phyloP scores from a whole-genome alignment of 2,113 vertebrate species.

The Ibidorhyncha struthersii region DNA sequence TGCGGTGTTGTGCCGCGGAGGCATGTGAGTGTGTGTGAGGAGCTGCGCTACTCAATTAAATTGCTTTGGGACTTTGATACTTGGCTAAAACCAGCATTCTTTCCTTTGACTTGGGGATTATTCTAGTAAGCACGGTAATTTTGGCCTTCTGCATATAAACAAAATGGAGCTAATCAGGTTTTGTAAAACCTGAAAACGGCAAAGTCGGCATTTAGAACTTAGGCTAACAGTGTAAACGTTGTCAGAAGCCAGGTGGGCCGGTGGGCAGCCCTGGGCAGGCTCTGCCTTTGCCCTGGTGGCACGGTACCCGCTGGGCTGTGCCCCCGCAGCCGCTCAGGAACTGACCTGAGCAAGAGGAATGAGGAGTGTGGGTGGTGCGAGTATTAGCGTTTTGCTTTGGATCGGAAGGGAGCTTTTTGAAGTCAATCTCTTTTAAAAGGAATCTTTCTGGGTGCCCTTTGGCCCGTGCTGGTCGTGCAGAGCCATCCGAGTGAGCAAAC shows the following conservation, averaged over 20 bases:
- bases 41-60: not conserved
- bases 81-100: not conserved
- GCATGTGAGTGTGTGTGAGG: not conserved
- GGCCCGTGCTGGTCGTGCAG: not conserved
- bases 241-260: not conserved
- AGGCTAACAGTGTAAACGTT: fast-evolving
- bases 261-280: not conserved
- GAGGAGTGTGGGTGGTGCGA: slow-evolving; percentile 15
- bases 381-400: slow-evolving; percentile 25
- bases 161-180: not conserved
- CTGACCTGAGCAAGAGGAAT: not conserved
- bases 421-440: slow-evolving; percentile 40
- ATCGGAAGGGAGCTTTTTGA: slow-evolving; percentile 33
- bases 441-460: not conserved
- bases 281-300: not conserved
- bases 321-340: not conserved
- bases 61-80: not conserved
- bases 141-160: not conserved
- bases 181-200: not conserved
- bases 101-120: not conserved
- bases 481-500: not conserved
- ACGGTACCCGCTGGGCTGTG: not conserved
- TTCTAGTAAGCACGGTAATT: not conserved
- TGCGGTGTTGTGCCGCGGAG: not conserved
- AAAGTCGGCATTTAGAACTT: not conserved